phyloP scores from a whole-genome alignment of 2,888 invertebrate genomes.

The Pyrochroa serraticornis region DNA sequence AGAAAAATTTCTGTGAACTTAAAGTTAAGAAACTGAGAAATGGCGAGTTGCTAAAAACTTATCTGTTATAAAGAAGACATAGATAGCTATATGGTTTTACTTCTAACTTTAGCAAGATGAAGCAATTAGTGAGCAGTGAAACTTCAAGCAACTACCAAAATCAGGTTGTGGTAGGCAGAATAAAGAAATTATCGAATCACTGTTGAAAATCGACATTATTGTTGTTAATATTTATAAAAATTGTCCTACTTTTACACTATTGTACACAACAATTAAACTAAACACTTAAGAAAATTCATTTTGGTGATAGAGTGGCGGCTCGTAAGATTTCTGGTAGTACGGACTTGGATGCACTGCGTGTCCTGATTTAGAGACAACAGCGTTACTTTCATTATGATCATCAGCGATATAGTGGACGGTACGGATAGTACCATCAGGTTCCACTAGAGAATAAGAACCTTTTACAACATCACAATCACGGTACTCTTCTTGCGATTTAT shows the following conservation, averaged over 20 bases:
- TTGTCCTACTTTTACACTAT: background rate
- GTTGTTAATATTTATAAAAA: background rate
- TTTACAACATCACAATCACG: conserved; percentile 55
- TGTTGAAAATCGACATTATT: too few relatives aligned
- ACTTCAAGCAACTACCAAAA: too few relatives aligned
- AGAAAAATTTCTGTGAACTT: too few relatives aligned
- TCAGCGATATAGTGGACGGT: conserved; percentile 64
- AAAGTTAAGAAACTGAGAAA: too few relatives aligned
- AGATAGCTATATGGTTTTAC: too few relatives aligned
- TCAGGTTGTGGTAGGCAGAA: too few relatives aligned
- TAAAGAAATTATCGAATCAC: too few relatives aligned
- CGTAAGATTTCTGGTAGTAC: background rate
- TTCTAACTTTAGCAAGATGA: too few relatives aligned
- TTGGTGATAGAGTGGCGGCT: background rate
- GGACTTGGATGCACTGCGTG: conserved; percentile 25
- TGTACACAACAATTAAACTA: background rate
- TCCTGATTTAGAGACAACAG: conserved; percentile 51
- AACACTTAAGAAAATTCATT: background rate
- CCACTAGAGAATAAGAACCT: conserved; percentile 59
- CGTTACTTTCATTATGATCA: conserved; percentile 24
- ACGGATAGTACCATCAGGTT: conserved; percentile 62
- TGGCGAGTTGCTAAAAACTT: too few relatives aligned
- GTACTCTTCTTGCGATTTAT: conserved; percentile 19
- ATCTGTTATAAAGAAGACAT: too few relatives aligned
- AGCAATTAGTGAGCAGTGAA: too few relatives aligned